Base-by-base conservation (phyloP, 2,888 invertebrate genomes). In the Sinodicranocentrus sp. region DNA sequence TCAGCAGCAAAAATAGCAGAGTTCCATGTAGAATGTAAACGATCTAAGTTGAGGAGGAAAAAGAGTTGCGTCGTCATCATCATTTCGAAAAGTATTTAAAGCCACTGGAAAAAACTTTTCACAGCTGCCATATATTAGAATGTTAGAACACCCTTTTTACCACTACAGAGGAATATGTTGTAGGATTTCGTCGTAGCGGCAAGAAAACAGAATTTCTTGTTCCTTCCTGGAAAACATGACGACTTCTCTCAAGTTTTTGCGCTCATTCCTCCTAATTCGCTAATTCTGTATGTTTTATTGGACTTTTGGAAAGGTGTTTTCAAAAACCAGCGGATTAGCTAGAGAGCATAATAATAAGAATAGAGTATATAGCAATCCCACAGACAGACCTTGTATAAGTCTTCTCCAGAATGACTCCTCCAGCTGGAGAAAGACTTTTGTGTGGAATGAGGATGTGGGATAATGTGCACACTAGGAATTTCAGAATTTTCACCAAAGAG, bases 101-200 rank as follows among this genome's bases (percentile, higher is more conserved):
- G 63, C 28, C 33, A 33, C 33, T 33, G n/a, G 33, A 28, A 33
- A 63, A 57, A 63, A 10, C 17, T 63, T 63, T 63, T 63, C 28
- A 28, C 63, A 63, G 63, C 63, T 63, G 63, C 63, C 63, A 63
- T 63, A 26, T n/a, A n/a, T n/a, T n/a, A n/a, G n/a, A n/a, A n/a
- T n/a, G n/a, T n/a, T n/a, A n/a, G n/a, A n/a, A n/a, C n/a, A n/a
- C n/a, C n/a, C n/a, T n/a, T n/a, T n/a, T n/a, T n/a, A 52, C 39
- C 39, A 39, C 39, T 8, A 39, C 39, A n/a, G n/a, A n/a, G n/a
- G n/a, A n/a, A n/a, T n/a, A n/a, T n/a, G n/a, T n/a, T n/a, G n/a
- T n/a, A n/a, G n/a, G n/a, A n/a, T n/a, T n/a, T n/a, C n/a, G n/a
- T n/a, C n/a, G n/a, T n/a, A n/a, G n/a, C n/a, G n/a, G n/a, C n/a